Conservation (phyloP, 1,140 invertebrate genomes). For the Cotesia chilonis region DNA sequence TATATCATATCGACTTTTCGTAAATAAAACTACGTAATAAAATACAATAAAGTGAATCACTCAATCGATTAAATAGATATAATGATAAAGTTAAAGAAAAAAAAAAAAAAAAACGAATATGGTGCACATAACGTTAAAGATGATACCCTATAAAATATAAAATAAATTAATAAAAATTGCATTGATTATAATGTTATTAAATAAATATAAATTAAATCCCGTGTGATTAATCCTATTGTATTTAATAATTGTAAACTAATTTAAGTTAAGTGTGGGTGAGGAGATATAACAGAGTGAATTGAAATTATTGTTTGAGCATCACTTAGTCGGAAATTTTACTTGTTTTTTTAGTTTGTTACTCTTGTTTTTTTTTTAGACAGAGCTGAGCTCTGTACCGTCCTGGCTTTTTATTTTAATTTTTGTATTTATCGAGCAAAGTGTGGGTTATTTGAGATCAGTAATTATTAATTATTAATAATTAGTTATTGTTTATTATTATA, state of each 20-base stretch:
- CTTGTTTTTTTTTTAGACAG: background rate
- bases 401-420: background rate
- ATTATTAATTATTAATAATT: conserved; percentile 15
- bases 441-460: background rate
- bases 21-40: conserved; percentile 34
- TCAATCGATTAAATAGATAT: conserved; percentile 30
- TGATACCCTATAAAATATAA: conserved; percentile 12
- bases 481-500: conserved; percentile 10
- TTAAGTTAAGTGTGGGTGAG: background rate
- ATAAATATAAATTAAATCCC: conserved; percentile 19
- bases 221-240: conserved; percentile 38
- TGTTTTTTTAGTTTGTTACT: no score
- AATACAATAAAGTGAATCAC: conserved; percentile 39
- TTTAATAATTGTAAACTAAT: conserved; percentile 12
- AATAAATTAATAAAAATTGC: conserved; percentile 25
- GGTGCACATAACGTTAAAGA: conserved; percentile 32
- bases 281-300: background rate
- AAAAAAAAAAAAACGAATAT: conserved; percentile 21
- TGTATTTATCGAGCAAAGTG: background rate
- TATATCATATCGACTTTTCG: conserved; percentile 61
- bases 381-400: conserved; percentile 31
- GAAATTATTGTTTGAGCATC: no score
- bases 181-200: conserved; percentile 31
- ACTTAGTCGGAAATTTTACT: no score
- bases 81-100: conserved; percentile 2